Evolutionary conservation across 2,113 vertebrate species (phyloP), one percentile per base, ranked within the genome.

Genomic region (Catharus fuscescens): DNA sequence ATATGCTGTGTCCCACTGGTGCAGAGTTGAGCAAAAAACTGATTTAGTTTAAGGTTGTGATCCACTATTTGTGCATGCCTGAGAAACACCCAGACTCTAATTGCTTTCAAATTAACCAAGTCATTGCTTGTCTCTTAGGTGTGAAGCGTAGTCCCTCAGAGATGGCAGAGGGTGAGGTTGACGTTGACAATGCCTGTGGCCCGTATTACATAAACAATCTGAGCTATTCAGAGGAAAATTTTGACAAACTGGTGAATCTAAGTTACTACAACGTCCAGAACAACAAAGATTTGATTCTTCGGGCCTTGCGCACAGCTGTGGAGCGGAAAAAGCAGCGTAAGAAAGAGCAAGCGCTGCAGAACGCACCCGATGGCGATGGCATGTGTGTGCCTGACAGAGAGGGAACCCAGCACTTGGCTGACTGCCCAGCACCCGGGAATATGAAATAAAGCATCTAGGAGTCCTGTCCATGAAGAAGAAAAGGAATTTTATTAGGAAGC

Each of bases 191-290:
- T n/a, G 53, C 66, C 70, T 42, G 90, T 53, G 96, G 97, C 36
- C 98, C 98, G 1, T 98, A 98, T 4, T 95, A 98, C 78, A 97
- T 98, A 92, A 97, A 98, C 95, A 95, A 98, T 61, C 84, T 98
- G 76, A 97, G 92, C 4, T 98, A 98, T 71, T 98, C 98, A 3
- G 97, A 98, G 42, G 90, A 95, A 4, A 48, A 97, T 92, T 98
- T 98, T 18, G 97, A 98, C 96, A 98, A 97, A 79, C 66, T 98
- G 81, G 95, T 97, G 81, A 98, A 98, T 29, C 91, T 98, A 42
- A 95, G 96, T 4, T 97, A 98, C 85, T 98, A 98, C 88, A 98
- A 98, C 2, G 66, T 98, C 70, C 94, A 98, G 89, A 98, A 98
- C 77, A 98, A 98, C 50, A 94, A 97, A 74, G 97, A 97, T 60